Percentiles rank a stretch among this genome's conserved stretches.
These are phyloP conservation scores for Strigops habroptila DNA, from an alignment of 2,113 vertebrate genomes.

Conservation along the genomic window DNA sequence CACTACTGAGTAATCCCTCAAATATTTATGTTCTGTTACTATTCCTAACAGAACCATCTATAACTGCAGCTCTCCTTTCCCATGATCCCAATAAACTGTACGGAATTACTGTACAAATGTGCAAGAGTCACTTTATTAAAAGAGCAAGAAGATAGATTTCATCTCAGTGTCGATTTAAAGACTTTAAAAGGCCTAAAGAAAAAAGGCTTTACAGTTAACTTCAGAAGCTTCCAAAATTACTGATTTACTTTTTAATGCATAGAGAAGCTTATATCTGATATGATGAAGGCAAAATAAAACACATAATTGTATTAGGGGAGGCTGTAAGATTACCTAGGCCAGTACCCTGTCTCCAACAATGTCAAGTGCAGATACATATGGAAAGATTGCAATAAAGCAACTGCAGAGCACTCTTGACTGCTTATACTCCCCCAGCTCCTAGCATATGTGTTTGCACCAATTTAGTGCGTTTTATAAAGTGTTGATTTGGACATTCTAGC, in stretches of 20 bases:
- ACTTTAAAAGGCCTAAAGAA: not conserved
- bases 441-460: not conserved
- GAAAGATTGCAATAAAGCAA: not conserved
- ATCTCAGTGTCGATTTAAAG: accelerated
- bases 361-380: not conserved
- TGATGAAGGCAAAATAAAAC: not conserved
- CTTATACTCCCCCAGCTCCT: not conserved
- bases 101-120: not conserved
- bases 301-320: not conserved
- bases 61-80: not conserved
- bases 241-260: not conserved
- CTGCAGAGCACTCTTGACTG: not conserved
- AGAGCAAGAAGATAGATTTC: not conserved
- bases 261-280: not conserved
- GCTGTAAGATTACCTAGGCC: not conserved
- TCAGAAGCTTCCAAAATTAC: not conserved
- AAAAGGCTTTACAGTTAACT: not conserved
- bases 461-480: not conserved
- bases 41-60: not conserved
- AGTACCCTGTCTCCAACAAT: not conserved
- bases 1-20: not conserved
- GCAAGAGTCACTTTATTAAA: not conserved
- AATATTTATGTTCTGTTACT: constrained; percentile 1
- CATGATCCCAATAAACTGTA: not conserved
- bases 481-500: not conserved